A percentile compares a stretch with the other conserved stretches of the same genome.
Conservation (phyloP, 2,888 invertebrate genomes). For the Sphinx pinastri region DNA sequence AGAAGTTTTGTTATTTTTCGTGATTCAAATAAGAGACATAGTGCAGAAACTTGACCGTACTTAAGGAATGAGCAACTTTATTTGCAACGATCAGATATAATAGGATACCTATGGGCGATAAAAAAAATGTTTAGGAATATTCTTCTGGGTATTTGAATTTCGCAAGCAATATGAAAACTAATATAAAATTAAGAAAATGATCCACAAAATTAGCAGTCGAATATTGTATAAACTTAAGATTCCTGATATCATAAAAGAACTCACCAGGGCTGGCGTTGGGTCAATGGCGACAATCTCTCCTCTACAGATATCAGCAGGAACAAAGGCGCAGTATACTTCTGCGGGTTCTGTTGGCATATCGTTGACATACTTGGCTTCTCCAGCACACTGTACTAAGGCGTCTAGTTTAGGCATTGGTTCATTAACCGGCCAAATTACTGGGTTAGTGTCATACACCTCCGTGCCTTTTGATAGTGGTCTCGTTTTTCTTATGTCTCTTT, state of each 20-base stretch:
- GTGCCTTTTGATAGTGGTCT: conserved; percentile 85
- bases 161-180: too few species aligned
- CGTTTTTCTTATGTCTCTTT: conserved; percentile 68
- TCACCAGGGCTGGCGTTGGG: conserved; percentile 86
- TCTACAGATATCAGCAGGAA: conserved; percentile 77
- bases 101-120: too few species aligned
- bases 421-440: conserved; percentile 86
- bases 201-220: not conserved
- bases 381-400: conserved; percentile 85
- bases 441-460: conserved; percentile 86
- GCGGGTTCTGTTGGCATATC: conserved; percentile 84
- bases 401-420: conserved; percentile 87
- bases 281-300: conserved; percentile 86
- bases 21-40: too few species aligned
- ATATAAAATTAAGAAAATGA: too few species aligned
- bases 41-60: too few species aligned
- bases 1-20: not conserved
- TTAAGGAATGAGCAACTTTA: too few species aligned
- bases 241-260: conserved; percentile 16
- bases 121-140: too few species aligned
- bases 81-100: too few species aligned
- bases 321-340: conserved; percentile 88
- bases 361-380: conserved; percentile 87
- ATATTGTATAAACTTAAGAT: not conserved
- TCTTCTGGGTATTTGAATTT: too few species aligned